Evolutionary conservation across 2,888 invertebrate genomes (phyloP).

Genomic region (Lasioglossum marginatum): DNA sequence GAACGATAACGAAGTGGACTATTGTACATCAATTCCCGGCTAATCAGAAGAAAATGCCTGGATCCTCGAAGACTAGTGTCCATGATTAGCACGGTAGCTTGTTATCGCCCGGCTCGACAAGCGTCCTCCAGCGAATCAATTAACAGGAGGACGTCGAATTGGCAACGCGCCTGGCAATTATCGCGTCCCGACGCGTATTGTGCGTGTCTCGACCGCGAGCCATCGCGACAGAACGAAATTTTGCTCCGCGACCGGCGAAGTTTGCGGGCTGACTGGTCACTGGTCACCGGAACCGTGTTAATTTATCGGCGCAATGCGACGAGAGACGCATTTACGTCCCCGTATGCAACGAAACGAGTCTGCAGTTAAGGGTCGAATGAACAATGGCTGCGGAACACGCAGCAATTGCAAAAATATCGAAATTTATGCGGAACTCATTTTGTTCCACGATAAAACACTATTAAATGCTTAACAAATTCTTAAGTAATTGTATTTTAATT

Average conservation of each 20-base stretch:
- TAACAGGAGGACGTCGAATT: constrained; percentile 69
- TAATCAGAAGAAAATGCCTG: constrained; percentile 15
- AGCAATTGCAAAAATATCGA: background rate
- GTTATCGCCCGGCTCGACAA: constrained; percentile 54
- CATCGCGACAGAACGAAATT: constrained; percentile 65
- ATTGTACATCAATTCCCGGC: background rate
- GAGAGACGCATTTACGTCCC: background rate
- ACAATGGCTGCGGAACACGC: background rate
- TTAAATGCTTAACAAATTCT: background rate
- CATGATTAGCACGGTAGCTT: constrained; percentile 49
- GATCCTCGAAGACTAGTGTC: constrained; percentile 18
- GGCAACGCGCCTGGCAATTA: constrained; percentile 74
- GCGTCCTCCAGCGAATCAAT: constrained; percentile 71
- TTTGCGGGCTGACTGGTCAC: constrained; percentile 52
- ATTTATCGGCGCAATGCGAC: constrained; percentile 47
- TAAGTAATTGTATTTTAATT: background rate
- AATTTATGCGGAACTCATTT: background rate
- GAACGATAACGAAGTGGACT: background rate
- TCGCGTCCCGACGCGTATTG: constrained; percentile 70
- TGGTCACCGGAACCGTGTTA: constrained; percentile 20
- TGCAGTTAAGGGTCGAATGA: constrained; percentile 13
- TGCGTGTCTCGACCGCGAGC: constrained; percentile 56
- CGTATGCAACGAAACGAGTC: background rate
- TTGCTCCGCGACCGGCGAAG: constrained; percentile 49
- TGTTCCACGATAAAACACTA: background rate